Percentiles rank a stretch among this genome's conserved stretches.
These are phyloP conservation scores for Colius striatus DNA, from an alignment of 2,113 vertebrate species.

Conservation along the genomic window DNA sequence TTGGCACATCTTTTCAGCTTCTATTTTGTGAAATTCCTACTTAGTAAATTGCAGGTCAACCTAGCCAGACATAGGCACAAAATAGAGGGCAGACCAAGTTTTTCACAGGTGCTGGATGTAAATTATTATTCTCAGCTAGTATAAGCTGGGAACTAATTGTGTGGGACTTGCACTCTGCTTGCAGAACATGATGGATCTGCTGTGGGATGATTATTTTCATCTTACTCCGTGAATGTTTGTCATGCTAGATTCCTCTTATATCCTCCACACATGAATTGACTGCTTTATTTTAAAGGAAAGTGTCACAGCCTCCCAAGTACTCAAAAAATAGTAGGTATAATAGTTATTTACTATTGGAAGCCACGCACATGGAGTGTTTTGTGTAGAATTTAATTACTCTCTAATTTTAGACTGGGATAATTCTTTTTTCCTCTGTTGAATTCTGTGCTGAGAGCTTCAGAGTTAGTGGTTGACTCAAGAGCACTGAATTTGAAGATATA, in stretches of 20 bases:
- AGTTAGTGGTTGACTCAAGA: not conserved
- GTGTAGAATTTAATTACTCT: not conserved
- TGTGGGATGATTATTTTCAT: not conserved
- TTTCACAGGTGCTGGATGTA: not conserved
- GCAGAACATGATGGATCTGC: not conserved
- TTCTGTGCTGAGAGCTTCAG: not conserved
- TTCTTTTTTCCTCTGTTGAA: not conserved
- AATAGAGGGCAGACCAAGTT: not conserved
- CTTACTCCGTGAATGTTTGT: not conserved
- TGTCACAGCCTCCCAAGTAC: not conserved
- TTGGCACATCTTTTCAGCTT: not conserved
- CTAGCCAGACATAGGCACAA: not conserved
- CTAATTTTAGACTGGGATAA: not conserved
- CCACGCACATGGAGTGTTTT: not conserved
- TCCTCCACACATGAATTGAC: not conserved
- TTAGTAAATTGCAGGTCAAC: not conserved
- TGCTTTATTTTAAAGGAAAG: not conserved
- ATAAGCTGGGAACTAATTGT: not conserved
- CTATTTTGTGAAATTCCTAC: not conserved
- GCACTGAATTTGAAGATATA: not conserved
- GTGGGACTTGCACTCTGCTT: not conserved
- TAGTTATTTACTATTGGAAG: not conserved
- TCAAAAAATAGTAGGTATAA: not conserved
- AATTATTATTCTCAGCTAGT: not conserved
- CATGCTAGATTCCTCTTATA: rapidly evolving